Evolutionary conservation across 2,888 invertebrate genomes (phyloP).

Genomic region (Drosophila kanekoi): DNA sequence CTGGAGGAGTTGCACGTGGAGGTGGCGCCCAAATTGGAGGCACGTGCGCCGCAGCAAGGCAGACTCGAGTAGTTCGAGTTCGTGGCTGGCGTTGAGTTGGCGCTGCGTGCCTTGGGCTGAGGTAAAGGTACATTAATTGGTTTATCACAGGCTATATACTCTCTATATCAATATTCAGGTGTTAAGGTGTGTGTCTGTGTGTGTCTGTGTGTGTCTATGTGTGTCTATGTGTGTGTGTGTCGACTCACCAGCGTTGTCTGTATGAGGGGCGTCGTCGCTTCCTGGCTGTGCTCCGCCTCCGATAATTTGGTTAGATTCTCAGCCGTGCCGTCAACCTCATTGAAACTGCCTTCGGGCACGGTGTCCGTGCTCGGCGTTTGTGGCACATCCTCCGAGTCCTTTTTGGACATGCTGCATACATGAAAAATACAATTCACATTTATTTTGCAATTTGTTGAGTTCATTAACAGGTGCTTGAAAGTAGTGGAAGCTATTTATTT

Average conservation of each 20-base stretch:
- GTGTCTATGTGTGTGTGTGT: background rate
- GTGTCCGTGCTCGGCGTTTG: slow-evolving; percentile 78
- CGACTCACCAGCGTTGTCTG: slow-evolving; percentile 91
- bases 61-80: slow-evolving; percentile 85
- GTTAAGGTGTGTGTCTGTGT: background rate
- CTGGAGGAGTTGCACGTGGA: slow-evolving; percentile 55
- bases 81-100: slow-evolving; percentile 73
- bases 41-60: slow-evolving; percentile 83
- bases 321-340: slow-evolving; percentile 74
- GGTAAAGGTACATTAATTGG: slow-evolving; percentile 47
- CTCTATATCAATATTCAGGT: too few species aligned
- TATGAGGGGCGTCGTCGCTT: slow-evolving; percentile 67
- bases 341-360: slow-evolving; percentile 77
- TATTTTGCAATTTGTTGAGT: too few species aligned
- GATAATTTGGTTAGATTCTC: slow-evolving; percentile 72
- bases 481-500: too few species aligned
- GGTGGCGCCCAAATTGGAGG: slow-evolving; percentile 51
- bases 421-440: slow-evolving; percentile 23
- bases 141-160: slow-evolving; percentile 39
- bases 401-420: slow-evolving; percentile 74
- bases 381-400: slow-evolving; percentile 82
- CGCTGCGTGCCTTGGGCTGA: slow-evolving; percentile 84
- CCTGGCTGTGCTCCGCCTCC: slow-evolving; percentile 66
- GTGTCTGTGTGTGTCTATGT: background rate
- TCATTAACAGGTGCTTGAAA: background rate